A percentile compares a stretch with the other conserved stretches of the same genome.
These are phyloP conservation scores for Chamaetylas fuelleborni DNA, from an alignment of 2,113 vertebrate genomes.

Conservation along the genomic window DNA sequence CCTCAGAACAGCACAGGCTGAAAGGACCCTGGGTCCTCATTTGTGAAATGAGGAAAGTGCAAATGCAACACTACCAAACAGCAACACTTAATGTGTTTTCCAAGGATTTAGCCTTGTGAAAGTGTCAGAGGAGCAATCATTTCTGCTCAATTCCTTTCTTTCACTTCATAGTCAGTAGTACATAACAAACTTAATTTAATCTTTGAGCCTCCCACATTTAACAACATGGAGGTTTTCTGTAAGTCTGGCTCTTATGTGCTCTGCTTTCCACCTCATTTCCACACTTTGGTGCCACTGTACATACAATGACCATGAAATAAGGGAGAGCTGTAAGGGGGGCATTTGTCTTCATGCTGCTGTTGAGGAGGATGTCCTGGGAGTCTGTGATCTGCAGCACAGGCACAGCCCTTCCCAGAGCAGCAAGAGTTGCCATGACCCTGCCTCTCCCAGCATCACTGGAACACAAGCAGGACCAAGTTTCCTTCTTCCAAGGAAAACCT, in stretches of 20 bases:
- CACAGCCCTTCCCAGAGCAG: not conserved
- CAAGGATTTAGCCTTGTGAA: not conserved
- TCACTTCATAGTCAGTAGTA: not conserved
- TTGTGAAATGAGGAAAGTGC: not conserved
- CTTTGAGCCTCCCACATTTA: not conserved
- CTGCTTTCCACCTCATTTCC: not conserved
- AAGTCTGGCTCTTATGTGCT: not conserved
- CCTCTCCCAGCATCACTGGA: not conserved
- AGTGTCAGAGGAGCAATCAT: not conserved
- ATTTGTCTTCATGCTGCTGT: rapidly evolving
- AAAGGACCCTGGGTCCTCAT: not conserved
- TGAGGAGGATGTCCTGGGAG: too few relatives aligned
- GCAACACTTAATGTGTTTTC: not conserved
- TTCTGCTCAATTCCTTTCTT: not conserved
- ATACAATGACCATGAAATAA: rapidly evolving
- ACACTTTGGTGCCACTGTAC: rapidly evolving
- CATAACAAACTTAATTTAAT: not conserved
- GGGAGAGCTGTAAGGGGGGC: not conserved
- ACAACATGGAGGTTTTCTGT: not conserved
- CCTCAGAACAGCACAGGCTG: not conserved
- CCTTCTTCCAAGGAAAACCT: not conserved
- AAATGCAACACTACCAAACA: not conserved
- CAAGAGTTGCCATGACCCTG: rapidly evolving
- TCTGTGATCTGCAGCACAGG: rapidly evolving
- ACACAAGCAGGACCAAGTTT: not conserved